Evolutionary conservation across 2,888 invertebrate genomes (phyloP).

Genomic region (Phengaris alcon): DNA sequence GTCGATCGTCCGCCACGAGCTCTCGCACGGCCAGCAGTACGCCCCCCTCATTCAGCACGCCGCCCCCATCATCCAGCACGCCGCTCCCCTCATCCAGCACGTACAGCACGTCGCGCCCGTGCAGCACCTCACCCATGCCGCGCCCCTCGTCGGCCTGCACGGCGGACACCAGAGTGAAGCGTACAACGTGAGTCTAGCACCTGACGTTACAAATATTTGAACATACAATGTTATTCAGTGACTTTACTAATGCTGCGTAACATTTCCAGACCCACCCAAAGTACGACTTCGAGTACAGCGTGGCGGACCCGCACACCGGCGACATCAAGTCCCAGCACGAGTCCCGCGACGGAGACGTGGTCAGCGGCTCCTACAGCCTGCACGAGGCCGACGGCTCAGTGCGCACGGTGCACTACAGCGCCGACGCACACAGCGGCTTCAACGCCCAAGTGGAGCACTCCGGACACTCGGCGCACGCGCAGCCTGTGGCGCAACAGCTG

Average conservation of each 20-base stretch:
- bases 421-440: conserved; percentile 78
- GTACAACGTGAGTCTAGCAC: conserved; percentile 48
- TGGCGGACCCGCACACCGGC: conserved; percentile 76
- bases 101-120: conserved; percentile 19
- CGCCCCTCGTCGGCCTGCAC: conserved; percentile 1
- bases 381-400: conserved; percentile 78
- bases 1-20: conserved; percentile 41
- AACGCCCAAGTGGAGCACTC: conserved; percentile 62
- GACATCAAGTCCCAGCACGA: conserved; percentile 80
- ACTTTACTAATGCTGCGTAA: conserved; percentile 28
- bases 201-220: background rate
- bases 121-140: background rate
- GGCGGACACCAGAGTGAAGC: conserved; percentile 45
- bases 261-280: conserved; percentile 64
- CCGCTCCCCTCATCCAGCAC: conserved; percentile 30
- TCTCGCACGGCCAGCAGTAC: conserved; percentile 36
- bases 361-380: conserved; percentile 73
- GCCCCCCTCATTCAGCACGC: conserved; percentile 38
- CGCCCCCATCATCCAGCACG: conserved; percentile 38
- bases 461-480: conserved; percentile 72
- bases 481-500: conserved; percentile 49
- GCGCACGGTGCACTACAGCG: conserved; percentile 80
- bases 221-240: conserved; percentile 42
- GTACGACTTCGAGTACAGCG: conserved; percentile 76
- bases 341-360: conserved; percentile 78